Conservation (phyloP, 2,888 invertebrate genomes). For the Tribolium freemani region DNA sequence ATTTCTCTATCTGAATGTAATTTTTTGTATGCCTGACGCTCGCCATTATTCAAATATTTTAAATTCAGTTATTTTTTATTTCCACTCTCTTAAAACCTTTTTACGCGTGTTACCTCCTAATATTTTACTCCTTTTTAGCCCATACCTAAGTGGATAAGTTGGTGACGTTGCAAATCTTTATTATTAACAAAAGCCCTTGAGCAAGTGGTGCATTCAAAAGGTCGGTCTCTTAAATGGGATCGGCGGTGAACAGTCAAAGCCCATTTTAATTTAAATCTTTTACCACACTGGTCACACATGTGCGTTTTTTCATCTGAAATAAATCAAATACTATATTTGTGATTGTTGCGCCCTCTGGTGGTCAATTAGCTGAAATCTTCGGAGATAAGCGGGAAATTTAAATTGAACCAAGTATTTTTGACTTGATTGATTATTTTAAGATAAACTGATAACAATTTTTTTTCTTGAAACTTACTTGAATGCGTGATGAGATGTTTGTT, state of each 20-base stretch:
- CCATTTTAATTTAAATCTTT: slow-evolving; percentile 73
- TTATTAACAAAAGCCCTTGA: slow-evolving; percentile 77
- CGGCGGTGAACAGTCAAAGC: slow-evolving; percentile 72
- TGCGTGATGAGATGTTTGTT: slow-evolving; percentile 78
- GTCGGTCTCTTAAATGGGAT: slow-evolving; percentile 70
- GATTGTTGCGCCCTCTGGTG: too few relatives aligned
- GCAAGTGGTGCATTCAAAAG: slow-evolving; percentile 77
- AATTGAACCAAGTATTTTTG: too few relatives aligned
- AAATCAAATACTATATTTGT: not conserved
- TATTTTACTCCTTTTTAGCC: not conserved
- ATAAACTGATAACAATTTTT: too few relatives aligned
- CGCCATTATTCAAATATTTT: too few relatives aligned
- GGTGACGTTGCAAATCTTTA: slow-evolving; percentile 80
- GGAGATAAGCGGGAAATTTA: too few relatives aligned
- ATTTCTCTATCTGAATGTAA: too few relatives aligned
- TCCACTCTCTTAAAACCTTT: too few relatives aligned
- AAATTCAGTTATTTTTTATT: too few relatives aligned
- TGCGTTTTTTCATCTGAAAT: slow-evolving; percentile 71
- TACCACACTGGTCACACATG: slow-evolving; percentile 74
- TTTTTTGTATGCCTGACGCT: too few relatives aligned
- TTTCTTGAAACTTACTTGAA: slow-evolving; percentile 63
- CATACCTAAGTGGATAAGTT: slow-evolving; percentile 77
- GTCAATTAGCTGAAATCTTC: too few relatives aligned
- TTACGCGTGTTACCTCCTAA: too few relatives aligned
- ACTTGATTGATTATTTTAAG: too few relatives aligned